These are phyloP conservation scores for Drosophila eohydei DNA, from an alignment of 2,888 invertebrate species.

Conservation along the genomic window DNA sequence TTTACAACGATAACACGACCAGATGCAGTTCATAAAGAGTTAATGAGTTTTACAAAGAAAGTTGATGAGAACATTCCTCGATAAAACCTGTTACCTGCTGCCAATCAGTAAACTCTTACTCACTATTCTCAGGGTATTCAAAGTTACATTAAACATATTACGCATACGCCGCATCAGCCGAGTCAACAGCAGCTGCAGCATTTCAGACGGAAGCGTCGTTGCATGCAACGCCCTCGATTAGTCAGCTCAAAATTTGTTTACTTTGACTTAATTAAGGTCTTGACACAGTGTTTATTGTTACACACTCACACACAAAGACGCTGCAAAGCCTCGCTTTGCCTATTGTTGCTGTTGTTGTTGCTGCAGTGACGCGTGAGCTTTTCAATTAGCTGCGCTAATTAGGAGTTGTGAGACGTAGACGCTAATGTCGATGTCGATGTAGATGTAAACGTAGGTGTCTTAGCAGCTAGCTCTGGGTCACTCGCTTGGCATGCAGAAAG, in stretches of 20 bases:
- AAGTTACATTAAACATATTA: conserved; percentile 32
- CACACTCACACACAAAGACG: conserved; percentile 6
- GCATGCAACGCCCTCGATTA: conserved; percentile 64
- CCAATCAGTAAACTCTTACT: background rate
- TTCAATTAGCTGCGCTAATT: conserved; percentile 73
- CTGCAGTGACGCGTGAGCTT: conserved; percentile 53
- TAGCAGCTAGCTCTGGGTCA: conserved; percentile 31
- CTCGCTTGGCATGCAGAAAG: conserved; percentile 45
- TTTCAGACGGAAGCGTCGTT: conserved; percentile 38
- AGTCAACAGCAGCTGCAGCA: background rate
- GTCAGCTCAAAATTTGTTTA: conserved; percentile 38
- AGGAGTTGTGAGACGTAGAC: conserved; percentile 37
- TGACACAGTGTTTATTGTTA: conserved; percentile 40
- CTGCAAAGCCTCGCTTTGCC: background rate
- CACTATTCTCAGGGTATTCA: background rate
- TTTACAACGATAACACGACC: too few relatives aligned
- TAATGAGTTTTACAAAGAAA: background rate
- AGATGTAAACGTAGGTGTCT: conserved; percentile 27
- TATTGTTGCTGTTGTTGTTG: conserved; percentile 5
- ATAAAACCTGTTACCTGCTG: background rate
- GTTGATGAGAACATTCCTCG: background rate
- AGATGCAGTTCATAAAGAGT: too few relatives aligned
- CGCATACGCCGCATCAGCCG: conserved; percentile 54
- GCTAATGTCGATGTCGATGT: conserved; percentile 7
- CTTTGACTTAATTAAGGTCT: conserved; percentile 60